Evolutionary conservation across 2,888 invertebrate species (phyloP).

Genomic region (Schizotus pectinicornis): DNA sequence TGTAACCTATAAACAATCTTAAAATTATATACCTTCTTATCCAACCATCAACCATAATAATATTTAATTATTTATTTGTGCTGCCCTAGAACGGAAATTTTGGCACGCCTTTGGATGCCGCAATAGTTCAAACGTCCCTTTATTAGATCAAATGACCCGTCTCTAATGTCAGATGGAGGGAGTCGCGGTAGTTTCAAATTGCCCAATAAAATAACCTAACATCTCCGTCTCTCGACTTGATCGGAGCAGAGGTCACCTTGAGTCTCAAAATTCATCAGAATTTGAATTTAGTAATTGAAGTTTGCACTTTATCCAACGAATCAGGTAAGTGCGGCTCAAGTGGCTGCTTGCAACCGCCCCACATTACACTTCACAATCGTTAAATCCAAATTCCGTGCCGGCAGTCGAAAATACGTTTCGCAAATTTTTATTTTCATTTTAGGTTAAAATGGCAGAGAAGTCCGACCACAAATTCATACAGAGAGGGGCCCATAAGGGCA

Average conservation of each 20-base stretch:
- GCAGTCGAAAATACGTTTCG: not conserved
- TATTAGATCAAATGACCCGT: too few species aligned
- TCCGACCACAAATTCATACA: conserved; percentile 71
- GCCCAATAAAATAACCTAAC: too few species aligned
- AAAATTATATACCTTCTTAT: too few species aligned
- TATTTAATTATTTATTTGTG: too few species aligned
- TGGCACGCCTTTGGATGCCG: too few species aligned
- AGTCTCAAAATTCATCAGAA: conserved; percentile 26
- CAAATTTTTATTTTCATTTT: conserved; percentile 1
- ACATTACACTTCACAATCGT: not conserved
- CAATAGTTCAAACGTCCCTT: too few species aligned
- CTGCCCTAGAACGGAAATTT: too few species aligned
- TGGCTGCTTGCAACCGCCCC: not conserved
- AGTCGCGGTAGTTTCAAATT: too few species aligned
- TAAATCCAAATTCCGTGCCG: not conserved
- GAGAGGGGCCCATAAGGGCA: conserved; percentile 87
- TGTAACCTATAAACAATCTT: too few species aligned
- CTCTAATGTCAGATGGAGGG: too few species aligned
- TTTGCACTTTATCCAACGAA: conserved; percentile 2
- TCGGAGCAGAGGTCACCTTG: conserved; percentile 39
- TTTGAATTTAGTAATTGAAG: conserved; percentile 27
- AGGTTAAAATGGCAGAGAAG: conserved; percentile 54
- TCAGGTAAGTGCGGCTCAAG: not conserved
- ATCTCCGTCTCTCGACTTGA: not conserved
- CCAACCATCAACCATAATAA: too few species aligned